Base-by-base conservation (phyloP, 2,888 invertebrate species). In the Drosophila pegasa region DNA sequence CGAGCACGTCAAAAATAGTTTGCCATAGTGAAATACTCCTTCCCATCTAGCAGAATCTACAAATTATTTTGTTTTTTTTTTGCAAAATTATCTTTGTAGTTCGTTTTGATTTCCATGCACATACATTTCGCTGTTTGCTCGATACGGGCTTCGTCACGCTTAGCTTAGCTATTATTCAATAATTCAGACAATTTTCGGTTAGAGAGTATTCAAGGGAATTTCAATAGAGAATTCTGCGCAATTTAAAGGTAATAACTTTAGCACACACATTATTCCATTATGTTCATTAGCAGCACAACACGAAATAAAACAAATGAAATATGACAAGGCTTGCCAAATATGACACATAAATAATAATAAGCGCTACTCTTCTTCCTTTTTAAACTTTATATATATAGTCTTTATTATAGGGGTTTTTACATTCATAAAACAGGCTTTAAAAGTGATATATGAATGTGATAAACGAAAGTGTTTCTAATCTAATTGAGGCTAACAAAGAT, bases 1-100 rank as follows among this genome's bases (percentile, higher is more conserved):
- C 82, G 72, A 72, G 71, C 51, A 60, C 38, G 68, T 82, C 83
- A 80, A 78, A 85, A 82, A 82, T 85, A 83, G 78, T 78, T 66
- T 70, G 58, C 56, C 31, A 54, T 14, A 60, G 41, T 41, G 43
- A 20, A 48, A 48, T 58, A 61, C 27, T 20, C 33, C 33, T 33
- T 27, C 29, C 27, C 37, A 12, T 54, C 16, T 12, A 27, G 37
- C 43, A 37, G 14, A 45, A 43, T 25, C 29, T 27, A 43, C 16
- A 71, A 50, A 22, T 22, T 14, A 8, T 22, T 41, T 9, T 29
- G 56, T 35, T 50, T 20, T 50, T 20, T 31, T 58, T 22, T 45
- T 47, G 22, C 55, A 77, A 68, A 64, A 64, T 59, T 56, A 50
- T 71, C 51, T 62, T 16, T 63, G 73, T 55, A 61, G 52, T 35